These are phyloP conservation scores for Eurois occulta DNA, from an alignment of 2,888 invertebrate genomes.

Conservation along the genomic window DNA sequence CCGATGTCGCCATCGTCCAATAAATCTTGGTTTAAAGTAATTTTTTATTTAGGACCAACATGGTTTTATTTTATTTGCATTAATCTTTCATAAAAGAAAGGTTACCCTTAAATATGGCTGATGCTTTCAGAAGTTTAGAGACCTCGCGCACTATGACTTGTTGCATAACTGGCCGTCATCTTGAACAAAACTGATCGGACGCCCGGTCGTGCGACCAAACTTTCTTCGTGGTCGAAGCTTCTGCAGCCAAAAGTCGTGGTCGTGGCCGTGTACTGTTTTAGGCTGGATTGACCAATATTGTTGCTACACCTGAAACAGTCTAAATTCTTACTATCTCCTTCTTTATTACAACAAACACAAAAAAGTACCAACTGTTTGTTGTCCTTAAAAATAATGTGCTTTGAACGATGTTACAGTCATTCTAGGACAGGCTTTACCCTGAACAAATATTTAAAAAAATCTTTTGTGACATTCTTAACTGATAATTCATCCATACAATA, in stretches of 20 bases:
- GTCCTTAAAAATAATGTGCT: not conserved
- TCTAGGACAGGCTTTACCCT: not conserved
- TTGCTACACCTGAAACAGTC: not conserved
- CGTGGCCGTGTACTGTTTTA: not conserved
- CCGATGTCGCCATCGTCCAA: conserved; percentile 15
- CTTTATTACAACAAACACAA: too few relatives aligned
- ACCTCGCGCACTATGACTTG: not conserved
- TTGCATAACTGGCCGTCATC: not conserved
- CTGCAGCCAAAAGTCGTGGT: not conserved
- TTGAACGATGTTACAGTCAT: not conserved
- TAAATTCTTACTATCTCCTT: not conserved
- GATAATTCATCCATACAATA: not conserved
- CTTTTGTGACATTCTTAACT: not conserved
- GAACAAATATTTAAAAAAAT: not conserved
- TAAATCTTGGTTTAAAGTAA: conserved; percentile 16
- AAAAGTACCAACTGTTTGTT: not conserved
- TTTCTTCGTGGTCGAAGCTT: not conserved
- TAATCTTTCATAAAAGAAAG: conserved; percentile 10
- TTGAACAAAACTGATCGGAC: not conserved
- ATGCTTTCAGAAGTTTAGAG: not conserved
- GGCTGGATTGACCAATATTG: not conserved
- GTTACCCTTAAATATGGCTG: not conserved
- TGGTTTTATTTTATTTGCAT: conserved; percentile 18
- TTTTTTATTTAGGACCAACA: conserved; percentile 5
- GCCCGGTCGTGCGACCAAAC: not conserved